phyloP scores from a whole-genome alignment of 2,888 invertebrate species.

The Pollenia angustigena region DNA sequence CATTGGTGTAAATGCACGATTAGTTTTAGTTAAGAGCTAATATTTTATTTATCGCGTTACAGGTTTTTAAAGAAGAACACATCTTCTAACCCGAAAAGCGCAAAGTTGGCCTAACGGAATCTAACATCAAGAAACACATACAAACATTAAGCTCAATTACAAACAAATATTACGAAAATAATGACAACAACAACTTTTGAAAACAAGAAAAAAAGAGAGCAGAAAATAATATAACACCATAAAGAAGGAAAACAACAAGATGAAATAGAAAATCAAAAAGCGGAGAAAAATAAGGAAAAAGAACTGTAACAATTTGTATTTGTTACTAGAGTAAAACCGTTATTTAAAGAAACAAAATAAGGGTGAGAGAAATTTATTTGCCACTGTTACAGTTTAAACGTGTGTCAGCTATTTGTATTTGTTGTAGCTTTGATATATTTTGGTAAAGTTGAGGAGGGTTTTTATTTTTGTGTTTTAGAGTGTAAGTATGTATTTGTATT shows the following conservation, averaged over 20 bases:
- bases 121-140: not conserved
- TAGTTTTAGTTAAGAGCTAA: too few species aligned
- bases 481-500: not conserved
- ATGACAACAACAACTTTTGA: conserved; percentile 19
- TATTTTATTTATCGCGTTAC: too few species aligned
- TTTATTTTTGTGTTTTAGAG: conserved; percentile 27
- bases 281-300: conserved; percentile 19
- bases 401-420: conserved; percentile 19
- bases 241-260: conserved; percentile 25
- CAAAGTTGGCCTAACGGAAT: too few species aligned
- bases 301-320: conserved; percentile 49
- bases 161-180: conserved; percentile 10
- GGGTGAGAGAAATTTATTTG: conserved; percentile 50
- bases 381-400: not conserved
- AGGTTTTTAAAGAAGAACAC: too few species aligned
- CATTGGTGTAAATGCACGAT: too few species aligned
- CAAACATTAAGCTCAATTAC: not conserved
- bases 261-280: conserved; percentile 26
- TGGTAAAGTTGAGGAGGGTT: conserved; percentile 29
- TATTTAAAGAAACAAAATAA: conserved; percentile 26
- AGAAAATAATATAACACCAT: conserved; percentile 44
- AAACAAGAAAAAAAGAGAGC: conserved; percentile 37
- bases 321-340: conserved; percentile 34
- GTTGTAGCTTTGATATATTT: conserved; percentile 40
- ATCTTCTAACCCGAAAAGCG: too few species aligned